A percentile compares a stretch with the other conserved stretches of the same genome.
phyloP scores from a whole-genome alignment of 2,113 vertebrate genomes.

The Triplophysa dalaica region DNA sequence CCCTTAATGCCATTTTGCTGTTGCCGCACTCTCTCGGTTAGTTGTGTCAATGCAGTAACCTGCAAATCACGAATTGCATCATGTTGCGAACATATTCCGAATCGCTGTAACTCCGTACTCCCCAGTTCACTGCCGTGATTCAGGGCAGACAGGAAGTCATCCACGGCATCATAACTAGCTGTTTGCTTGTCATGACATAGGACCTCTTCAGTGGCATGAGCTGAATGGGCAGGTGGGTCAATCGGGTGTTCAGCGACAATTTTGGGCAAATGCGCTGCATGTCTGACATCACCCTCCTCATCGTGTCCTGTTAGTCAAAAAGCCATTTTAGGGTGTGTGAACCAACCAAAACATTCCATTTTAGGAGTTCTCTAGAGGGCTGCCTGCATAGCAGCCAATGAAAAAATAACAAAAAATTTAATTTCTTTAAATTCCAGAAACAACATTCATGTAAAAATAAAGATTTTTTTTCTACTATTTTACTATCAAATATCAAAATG shows the following conservation, averaged over 20 bases:
- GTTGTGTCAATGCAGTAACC: conserved; percentile 37
- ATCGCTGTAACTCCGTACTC: conserved; percentile 47
- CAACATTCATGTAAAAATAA: no score
- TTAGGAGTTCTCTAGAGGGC: no score
- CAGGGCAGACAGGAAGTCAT: conserved; percentile 58
- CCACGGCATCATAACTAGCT: conserved; percentile 24
- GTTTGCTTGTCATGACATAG: conserved; percentile 40
- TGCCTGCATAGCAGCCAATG: no score
- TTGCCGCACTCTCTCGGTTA: conserved; percentile 25
- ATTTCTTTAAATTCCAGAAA: no score
- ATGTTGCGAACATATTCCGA: conserved; percentile 62
- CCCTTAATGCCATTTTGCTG: conserved; percentile 4
- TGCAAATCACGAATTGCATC: background rate
- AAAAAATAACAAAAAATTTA: no score
- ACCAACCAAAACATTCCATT: background rate
- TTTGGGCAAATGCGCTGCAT: background rate
- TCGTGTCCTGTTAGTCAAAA: conserved; percentile 15
- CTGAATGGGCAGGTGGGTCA: background rate
- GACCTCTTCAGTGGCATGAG: background rate
- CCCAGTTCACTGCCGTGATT: conserved; percentile 46
- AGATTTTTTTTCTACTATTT: no score
- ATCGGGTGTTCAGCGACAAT: background rate
- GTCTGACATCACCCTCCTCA: background rate
- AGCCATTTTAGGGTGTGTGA: background rate
- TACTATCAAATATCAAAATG: no score